phyloP scores from a whole-genome alignment of 2,797 vertebrate species.

The Karalla daura region DNA sequence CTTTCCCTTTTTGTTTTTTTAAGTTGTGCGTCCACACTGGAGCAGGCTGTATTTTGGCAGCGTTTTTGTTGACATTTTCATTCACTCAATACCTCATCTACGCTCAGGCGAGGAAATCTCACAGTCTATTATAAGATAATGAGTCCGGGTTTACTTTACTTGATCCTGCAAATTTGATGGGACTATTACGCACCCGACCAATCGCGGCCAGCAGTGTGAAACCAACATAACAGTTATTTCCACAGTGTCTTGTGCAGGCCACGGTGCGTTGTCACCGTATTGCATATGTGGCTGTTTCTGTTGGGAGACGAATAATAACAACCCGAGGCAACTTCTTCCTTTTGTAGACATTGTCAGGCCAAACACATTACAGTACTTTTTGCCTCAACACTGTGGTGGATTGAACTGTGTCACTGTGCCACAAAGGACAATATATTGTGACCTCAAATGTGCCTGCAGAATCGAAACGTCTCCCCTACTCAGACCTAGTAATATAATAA shows the following conservation, averaged over 20 bases:
- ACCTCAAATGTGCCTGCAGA: conserved; percentile 8
- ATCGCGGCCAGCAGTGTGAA: not conserved
- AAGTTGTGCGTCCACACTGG: conserved; percentile 32
- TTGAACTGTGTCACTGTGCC: no score
- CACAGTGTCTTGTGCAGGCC: not conserved
- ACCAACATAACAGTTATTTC: conserved; percentile 18
- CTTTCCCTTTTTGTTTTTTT: no score
- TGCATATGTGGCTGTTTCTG: no score
- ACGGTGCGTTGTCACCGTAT: not conserved
- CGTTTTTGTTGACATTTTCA: conserved; percentile 59
- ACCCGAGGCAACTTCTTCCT: conserved; percentile 30
- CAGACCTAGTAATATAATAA: not conserved
- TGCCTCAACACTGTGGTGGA: conserved; percentile 21
- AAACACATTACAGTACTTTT: not conserved
- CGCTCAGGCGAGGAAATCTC: conserved; percentile 26
- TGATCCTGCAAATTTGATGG: conserved; percentile 22
- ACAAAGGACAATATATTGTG: not conserved
- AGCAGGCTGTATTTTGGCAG: conserved; percentile 52
- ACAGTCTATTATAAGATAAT: conserved; percentile 27
- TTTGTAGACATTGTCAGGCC: no score
- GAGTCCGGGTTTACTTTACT: conserved; percentile 20
- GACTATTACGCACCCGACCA: not conserved
- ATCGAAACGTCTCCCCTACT: conserved; percentile 4
- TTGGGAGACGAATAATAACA: no score
- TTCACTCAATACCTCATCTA: conserved; percentile 54